phyloP scores from a whole-genome alignment of 37 sponge, comb jelly and placozoan genomes.

The Ephydatia muelleri region DNA sequence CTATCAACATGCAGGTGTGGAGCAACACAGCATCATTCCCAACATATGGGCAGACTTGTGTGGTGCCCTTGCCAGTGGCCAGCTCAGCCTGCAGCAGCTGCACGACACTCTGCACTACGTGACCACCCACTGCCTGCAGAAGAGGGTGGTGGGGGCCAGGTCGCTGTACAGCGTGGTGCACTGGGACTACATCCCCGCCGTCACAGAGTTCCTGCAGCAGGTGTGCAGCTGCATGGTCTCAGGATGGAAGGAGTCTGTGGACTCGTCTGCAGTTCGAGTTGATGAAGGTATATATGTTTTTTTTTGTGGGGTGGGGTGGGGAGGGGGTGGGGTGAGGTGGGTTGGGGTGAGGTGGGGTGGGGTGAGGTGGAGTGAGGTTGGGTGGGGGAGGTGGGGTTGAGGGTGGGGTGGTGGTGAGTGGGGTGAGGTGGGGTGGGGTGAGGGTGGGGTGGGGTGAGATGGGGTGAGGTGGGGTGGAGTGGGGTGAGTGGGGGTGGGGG shows the following conservation, averaged over 20 bases:
- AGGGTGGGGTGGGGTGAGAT: too few relatives aligned
- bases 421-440: too few relatives aligned
- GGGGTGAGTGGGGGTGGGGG: too few relatives aligned
- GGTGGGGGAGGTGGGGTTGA: too few relatives aligned
- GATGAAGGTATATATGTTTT: conserved; percentile 10
- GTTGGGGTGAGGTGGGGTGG: too few relatives aligned
- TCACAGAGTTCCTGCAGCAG: conserved; percentile 18
- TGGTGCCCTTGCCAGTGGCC: background rate
- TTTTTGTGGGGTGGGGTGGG: background rate
- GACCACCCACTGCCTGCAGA: conserved; percentile 24
- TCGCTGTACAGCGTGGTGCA: conserved; percentile 22
- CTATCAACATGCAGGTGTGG: conserved; percentile 20
- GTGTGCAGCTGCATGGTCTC: conserved; percentile 26
- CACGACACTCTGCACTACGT: conserved; percentile 34
- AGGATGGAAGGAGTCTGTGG: conserved; percentile 35
- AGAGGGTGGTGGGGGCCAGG: background rate
- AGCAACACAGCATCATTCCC: conserved; percentile 8
- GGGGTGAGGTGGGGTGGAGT: too few relatives aligned
- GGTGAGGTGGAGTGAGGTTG: too few relatives aligned
- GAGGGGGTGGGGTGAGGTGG: too few relatives aligned
- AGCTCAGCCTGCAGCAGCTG: conserved; percentile 37
- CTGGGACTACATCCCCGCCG: conserved; percentile 29
- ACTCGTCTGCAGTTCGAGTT: conserved; percentile 2
- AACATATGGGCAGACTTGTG: conserved; percentile 33
- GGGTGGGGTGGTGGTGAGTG: too few relatives aligned